These are phyloP conservation scores for Clupea harengus DNA, from an alignment of 2,113 vertebrate genomes.

Conservation along the genomic window DNA sequence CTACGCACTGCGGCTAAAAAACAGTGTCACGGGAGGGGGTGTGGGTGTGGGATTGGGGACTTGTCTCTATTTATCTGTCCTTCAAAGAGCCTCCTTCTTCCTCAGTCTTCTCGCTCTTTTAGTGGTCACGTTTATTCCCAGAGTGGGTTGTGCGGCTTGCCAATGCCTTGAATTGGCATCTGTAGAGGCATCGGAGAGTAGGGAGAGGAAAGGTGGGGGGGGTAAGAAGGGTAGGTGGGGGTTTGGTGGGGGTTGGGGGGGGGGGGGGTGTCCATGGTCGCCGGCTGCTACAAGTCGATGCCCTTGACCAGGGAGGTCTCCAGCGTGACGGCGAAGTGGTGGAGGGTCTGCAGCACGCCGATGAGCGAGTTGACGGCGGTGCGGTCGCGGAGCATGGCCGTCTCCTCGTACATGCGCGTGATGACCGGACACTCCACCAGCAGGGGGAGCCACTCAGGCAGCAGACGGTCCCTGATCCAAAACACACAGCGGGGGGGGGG, in stretches of 20 bases:
- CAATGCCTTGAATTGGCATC: constrained; percentile 14
- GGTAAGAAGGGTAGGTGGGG: background rate
- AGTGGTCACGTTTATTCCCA: background rate
- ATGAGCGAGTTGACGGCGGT: constrained; percentile 84
- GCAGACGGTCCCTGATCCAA: constrained; percentile 83
- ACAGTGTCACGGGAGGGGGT: background rate
- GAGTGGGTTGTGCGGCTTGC: constrained; percentile 5
- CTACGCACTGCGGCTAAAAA: constrained; percentile 22
- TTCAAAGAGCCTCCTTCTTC: background rate
- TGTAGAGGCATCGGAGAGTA: background rate
- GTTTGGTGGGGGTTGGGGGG: background rate
- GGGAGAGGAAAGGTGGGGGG: background rate
- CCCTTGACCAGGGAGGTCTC: constrained; percentile 93
- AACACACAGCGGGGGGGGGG: background rate
- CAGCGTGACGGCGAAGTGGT: constrained; percentile 87
- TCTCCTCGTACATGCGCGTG: constrained; percentile 87
- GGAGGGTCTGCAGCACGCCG: constrained; percentile 84
- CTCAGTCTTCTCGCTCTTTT: background rate
- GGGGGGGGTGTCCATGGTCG: background rate
- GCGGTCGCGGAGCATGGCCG: constrained; percentile 84
- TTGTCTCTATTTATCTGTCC: background rate
- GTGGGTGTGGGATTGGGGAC: background rate
- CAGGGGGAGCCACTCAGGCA: constrained; percentile 90
- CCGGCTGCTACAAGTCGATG: constrained; percentile 81
- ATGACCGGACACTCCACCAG: constrained; percentile 83